Percentiles rank a stretch among this genome's conserved stretches.
phyloP scores from a whole-genome alignment of 1,140 invertebrate genomes.

The Musca domestica region DNA sequence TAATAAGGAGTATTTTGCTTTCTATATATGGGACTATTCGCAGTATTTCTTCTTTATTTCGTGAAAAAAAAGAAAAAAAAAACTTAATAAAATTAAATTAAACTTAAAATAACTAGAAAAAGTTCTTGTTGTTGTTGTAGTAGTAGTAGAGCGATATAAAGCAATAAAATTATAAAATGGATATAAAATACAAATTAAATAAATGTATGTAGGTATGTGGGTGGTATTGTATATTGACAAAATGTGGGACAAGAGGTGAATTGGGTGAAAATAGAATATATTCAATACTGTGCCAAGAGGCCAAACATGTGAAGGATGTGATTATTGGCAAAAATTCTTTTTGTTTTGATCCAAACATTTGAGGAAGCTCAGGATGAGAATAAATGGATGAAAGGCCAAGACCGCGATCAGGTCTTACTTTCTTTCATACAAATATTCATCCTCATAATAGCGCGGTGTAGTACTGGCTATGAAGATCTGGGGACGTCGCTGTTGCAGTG shows the following conservation, averaged over 20 bases:
- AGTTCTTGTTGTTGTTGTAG: not conserved
- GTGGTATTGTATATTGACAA: too few species aligned
- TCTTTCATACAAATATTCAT: constrained; percentile 52
- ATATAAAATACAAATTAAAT: constrained; percentile 11
- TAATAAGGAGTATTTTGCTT: not conserved
- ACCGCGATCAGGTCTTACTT: constrained; percentile 33
- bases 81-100: constrained; percentile 19
- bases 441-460: constrained; percentile 51
- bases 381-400: too few species aligned
- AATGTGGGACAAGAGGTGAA: not conserved
- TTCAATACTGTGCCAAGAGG: not conserved
- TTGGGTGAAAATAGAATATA: not conserved
- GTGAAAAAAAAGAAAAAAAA: not conserved
- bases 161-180: not conserved
- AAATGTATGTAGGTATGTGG: not conserved
- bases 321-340: too few species aligned
- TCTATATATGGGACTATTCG: constrained; percentile 17
- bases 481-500: constrained; percentile 72
- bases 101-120: constrained; percentile 15
- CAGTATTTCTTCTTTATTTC: not conserved
- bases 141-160: not conserved
- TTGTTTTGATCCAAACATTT: too few species aligned
- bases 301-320: too few species aligned
- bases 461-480: constrained; percentile 49
- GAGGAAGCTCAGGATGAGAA: too few species aligned